phyloP scores from a whole-genome alignment of 2,888 invertebrate species.

The Entomobrya proxima region DNA sequence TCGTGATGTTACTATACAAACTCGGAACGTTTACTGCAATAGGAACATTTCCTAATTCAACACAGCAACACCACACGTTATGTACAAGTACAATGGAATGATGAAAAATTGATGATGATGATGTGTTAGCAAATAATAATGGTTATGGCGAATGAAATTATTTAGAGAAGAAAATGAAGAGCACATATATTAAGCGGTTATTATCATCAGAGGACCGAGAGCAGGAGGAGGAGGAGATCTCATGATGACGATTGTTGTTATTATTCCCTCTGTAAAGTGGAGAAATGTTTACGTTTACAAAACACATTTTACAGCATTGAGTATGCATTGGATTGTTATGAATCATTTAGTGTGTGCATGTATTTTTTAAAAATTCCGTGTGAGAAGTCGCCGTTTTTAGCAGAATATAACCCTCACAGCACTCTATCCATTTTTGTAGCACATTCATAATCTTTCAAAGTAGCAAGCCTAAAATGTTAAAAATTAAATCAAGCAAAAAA shows the following conservation, averaged over 20 bases:
- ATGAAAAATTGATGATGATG: slow-evolving; percentile 46
- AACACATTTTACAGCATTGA: slow-evolving; percentile 2
- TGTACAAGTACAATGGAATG: slow-evolving; percentile 9
- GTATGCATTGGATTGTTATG: neutral
- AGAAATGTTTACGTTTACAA: slow-evolving; percentile 32
- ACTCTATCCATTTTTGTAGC: slow-evolving; percentile 15
- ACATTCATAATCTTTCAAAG: slow-evolving; percentile 12
- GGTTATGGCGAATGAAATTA: slow-evolving; percentile 58
- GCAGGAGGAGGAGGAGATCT: slow-evolving; percentile 22
- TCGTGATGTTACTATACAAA: slow-evolving; percentile 6
- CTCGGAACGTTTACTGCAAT: neutral
- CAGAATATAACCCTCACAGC: slow-evolving; percentile 41
- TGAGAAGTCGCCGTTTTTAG: too few species aligned
- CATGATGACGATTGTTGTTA: slow-evolving; percentile 48
- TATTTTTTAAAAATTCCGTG: too few species aligned
- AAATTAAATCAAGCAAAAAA: slow-evolving; percentile 10
- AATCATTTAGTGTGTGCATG: neutral
- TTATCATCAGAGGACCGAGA: slow-evolving; percentile 48
- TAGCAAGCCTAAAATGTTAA: slow-evolving; percentile 3
- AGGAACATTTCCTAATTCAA: slow-evolving; percentile 46
- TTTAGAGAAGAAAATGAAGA: slow-evolving; percentile 57
- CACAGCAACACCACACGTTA: neutral
- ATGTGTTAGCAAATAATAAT: slow-evolving; percentile 59
- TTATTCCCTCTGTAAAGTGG: slow-evolving; percentile 37
- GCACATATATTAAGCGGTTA: slow-evolving; percentile 58